Evolutionary conservation across 1,140 invertebrate species (phyloP).

Genomic region (Adoxophyes honmai): DNA sequence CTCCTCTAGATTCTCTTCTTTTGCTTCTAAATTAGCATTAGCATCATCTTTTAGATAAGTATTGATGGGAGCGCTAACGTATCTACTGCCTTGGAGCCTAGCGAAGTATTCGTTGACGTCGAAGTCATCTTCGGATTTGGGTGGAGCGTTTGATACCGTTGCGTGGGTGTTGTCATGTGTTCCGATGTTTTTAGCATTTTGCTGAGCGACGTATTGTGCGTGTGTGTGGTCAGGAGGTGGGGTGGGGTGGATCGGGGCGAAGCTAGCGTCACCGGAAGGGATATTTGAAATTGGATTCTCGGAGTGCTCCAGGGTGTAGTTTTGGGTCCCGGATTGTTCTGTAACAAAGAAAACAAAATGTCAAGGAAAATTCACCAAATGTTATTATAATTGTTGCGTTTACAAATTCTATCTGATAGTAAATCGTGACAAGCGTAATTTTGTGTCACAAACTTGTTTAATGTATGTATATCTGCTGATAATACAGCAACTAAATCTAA

Average conservation of each 20-base stretch:
- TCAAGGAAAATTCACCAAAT: too few relatives aligned
- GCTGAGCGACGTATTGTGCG: constrained; percentile 15
- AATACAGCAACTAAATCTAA: too few relatives aligned
- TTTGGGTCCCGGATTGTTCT: constrained; percentile 43
- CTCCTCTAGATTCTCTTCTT: constrained; percentile 63
- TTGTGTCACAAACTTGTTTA: too few relatives aligned
- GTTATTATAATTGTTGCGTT: too few relatives aligned
- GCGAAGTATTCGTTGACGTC: constrained; percentile 73
- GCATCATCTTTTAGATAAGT: constrained; percentile 41
- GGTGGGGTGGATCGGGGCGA: constrained; percentile 21
- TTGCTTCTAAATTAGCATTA: constrained; percentile 36
- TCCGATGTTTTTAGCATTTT: constrained; percentile 19
- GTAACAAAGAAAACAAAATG: constrained; percentile 51
- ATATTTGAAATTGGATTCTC: constrained; percentile 33
- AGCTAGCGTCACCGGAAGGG: constrained; percentile 49
- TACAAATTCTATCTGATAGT: too few relatives aligned
- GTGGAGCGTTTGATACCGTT: constrained; percentile 36
- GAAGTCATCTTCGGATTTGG: constrained; percentile 64
- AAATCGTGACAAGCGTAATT: too few relatives aligned
- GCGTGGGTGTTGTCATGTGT: constrained; percentile 17
- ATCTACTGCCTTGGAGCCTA: constrained; percentile 62
- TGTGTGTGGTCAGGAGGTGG: constrained; percentile 17
- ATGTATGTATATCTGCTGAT: too few relatives aligned
- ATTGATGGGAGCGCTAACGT: constrained; percentile 58
- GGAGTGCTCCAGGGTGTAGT: constrained; percentile 34